Percentiles rank a stretch among this genome's conserved stretches.
These are phyloP conservation scores for Styela clava DNA, from an alignment of 23 tunicate genomes.

Conservation along the genomic window DNA sequence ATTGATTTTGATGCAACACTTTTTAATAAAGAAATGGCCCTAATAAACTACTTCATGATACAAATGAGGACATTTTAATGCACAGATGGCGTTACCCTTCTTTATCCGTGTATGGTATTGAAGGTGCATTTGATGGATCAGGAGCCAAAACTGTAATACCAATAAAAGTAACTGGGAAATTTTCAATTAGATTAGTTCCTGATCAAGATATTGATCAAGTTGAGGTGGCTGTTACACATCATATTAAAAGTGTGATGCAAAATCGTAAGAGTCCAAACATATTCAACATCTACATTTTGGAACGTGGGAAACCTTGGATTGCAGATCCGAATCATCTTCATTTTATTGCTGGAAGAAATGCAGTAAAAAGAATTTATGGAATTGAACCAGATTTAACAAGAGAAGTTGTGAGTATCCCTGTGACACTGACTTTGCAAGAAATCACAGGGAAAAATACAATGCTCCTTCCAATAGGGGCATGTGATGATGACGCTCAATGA, in stretches of 20 bases:
- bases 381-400: conserved; percentile 85
- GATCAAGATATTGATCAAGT: conserved; percentile 72
- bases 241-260: conserved; percentile 48
- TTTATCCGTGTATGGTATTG: conserved; percentile 81
- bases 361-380: conserved; percentile 68
- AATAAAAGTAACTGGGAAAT: conserved; percentile 88
- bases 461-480: conserved; percentile 86
- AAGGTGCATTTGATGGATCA: conserved; percentile 83
- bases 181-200: conserved; percentile 87
- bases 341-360: conserved; percentile 84
- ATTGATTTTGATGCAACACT: conserved; percentile 78
- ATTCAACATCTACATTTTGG: conserved; percentile 64
- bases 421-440: conserved; percentile 83
- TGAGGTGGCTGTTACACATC: conserved; percentile 51
- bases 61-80: conserved; percentile 71
- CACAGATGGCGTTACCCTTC: conserved; percentile 90
- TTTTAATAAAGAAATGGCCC: conserved; percentile 76
- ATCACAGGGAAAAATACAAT: conserved; percentile 86
- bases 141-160: conserved; percentile 96
- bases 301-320: conserved; percentile 94
- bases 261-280: conserved; percentile 55
- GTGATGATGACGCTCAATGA: conserved; percentile 94
- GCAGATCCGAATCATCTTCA: conserved; percentile 72
- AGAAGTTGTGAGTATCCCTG: conserved; percentile 90
- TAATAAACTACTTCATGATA: conserved; percentile 29